Percentiles rank a stretch among this genome's conserved stretches.
Evolutionary conservation across 2,797 vertebrate genomes (phyloP).

Genomic region (Vireo griseus): DNA sequence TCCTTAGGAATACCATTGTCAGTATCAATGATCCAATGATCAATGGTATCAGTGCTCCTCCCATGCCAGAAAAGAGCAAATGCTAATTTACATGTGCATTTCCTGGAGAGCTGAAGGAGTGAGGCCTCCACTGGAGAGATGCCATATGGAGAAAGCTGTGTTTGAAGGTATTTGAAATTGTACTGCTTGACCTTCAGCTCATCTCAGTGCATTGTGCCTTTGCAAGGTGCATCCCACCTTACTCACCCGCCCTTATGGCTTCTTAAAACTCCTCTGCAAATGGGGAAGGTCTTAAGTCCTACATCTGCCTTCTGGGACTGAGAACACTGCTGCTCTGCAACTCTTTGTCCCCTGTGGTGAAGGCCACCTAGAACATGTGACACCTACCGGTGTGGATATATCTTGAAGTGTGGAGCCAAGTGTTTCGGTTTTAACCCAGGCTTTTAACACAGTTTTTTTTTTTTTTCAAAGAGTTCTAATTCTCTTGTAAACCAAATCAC

Average conservation of each 20-base stretch:
- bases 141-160: background rate
- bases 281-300: background rate
- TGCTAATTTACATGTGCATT: background rate
- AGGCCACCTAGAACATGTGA: background rate
- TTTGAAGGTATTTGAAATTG: background rate
- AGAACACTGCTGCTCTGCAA: background rate
- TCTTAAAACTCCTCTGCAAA: background rate
- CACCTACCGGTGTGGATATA: background rate
- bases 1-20: background rate
- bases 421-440: background rate
- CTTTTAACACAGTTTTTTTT: background rate
- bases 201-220: background rate
- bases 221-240: background rate
- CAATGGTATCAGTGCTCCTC: background rate
- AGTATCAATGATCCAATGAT: no score
- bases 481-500: background rate
- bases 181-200: background rate
- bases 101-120: background rate
- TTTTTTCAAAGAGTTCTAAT: background rate
- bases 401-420: rapidly evolving
- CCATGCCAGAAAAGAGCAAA: background rate
- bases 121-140: background rate
- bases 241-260: background rate
- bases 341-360: background rate
- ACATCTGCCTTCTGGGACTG: background rate